These are phyloP conservation scores for Nemotelus nigrinus DNA, from an alignment of 2,888 invertebrate species.

Conservation along the genomic window DNA sequence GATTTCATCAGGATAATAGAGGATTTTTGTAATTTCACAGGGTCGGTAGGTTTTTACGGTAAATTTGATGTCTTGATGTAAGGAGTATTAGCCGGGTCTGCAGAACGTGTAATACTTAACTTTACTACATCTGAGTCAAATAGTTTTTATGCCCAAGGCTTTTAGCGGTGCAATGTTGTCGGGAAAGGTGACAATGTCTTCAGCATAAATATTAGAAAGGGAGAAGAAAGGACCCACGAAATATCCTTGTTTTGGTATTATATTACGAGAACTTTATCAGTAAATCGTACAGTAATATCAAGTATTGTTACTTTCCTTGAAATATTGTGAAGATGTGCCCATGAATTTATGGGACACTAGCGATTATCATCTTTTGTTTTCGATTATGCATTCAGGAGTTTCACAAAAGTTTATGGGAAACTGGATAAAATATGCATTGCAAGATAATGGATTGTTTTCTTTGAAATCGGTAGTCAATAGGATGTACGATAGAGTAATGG, in stretches of 20 bases:
- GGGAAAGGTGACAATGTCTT: slow-evolving; percentile 19
- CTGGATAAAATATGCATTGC: no score
- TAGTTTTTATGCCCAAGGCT: not conserved
- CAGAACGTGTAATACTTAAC: not conserved
- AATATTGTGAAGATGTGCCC: slow-evolving; percentile 26
- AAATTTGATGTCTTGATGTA: slow-evolving; percentile 35
- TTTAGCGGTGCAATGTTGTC: not conserved
- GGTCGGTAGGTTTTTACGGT: not conserved
- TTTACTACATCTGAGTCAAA: not conserved
- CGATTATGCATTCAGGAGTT: slow-evolving; percentile 25
- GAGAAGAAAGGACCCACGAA: not conserved
- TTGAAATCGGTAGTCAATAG: no score
- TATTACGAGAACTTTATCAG: slow-evolving; percentile 35
- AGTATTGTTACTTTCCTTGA: slow-evolving; percentile 27
- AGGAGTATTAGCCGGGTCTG: not conserved
- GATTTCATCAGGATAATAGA: not conserved
- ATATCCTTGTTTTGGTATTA: not conserved
- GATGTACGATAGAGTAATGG: no score
- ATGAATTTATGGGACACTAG: slow-evolving; percentile 28
- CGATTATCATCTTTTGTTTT: slow-evolving; percentile 25
- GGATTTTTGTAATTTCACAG: slow-evolving; percentile 13
- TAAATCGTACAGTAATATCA: slow-evolving; percentile 25
- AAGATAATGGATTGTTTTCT: no score
- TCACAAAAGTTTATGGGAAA: not conserved
- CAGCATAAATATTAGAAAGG: slow-evolving; percentile 12